Evolutionary conservation across 1,140 invertebrate genomes (phyloP), one percentile per base, ranked within the genome.

Genomic region (Mactra quadrangularis): DNA sequence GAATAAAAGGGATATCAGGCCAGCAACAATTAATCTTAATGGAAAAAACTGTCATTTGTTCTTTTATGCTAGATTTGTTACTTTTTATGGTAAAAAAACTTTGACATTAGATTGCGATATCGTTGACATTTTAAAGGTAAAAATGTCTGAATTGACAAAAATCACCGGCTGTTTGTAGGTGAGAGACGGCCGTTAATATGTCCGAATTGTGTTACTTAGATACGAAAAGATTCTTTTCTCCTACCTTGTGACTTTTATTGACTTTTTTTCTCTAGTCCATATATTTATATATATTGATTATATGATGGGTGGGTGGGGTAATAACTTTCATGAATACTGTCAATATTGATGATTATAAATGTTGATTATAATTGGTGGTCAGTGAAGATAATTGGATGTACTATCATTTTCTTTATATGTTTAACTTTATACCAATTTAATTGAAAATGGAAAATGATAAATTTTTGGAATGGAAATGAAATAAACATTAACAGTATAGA

Each of bases 81-180:
- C 57, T 47, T 76, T 76, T 76, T 76, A 76, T 76, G 7, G 53
- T 76, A 19, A 45, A 55, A 76, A 76, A 76, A 76, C 55, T 60
- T 76, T 60, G 72, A 76, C 57, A 62, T 62, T 76, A 50, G 31
- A 22, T 60, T 45, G 57, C 41, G 57, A 76, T 76, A 60, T 38
- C 47, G 7, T 19, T 76, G 72, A 76, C 72, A 31, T 76, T 76
- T 76, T 59, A 68, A 76, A 76, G 55, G 57, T 62, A 59, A 33
- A 62, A 29, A 76, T 35, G 55, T 50, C 72, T 25, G 35, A 38
- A 17, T 38, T 72, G 70, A 72, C 70, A 72, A 72, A 72, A 72
- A 57, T 55, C 52, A 57, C 50, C 29, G 70, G 53, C 70, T 55
- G 50, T n/a, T 38, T 6, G 70, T 57, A 72, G 47, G 70, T 55